Conservation (phyloP, 2,888 invertebrate genomes). For the Drosophila imparisetae region DNA sequence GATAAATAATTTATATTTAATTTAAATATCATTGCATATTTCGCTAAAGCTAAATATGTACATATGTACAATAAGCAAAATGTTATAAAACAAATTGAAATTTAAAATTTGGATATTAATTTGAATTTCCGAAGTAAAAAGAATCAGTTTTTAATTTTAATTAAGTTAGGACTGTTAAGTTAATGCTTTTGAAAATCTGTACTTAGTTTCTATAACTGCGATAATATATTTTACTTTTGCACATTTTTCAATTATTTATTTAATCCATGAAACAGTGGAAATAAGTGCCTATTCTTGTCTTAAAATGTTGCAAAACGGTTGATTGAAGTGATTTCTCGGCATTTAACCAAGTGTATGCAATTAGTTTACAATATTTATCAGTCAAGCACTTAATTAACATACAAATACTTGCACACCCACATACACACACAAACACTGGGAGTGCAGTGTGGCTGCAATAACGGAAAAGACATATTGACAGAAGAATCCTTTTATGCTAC, state of each 20-base stretch:
- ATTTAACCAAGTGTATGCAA: constrained; percentile 27
- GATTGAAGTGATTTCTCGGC: constrained; percentile 14
- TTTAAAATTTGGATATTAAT: neutral
- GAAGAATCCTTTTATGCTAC: constrained; percentile 38
- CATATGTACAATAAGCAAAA: neutral
- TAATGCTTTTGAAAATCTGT: too few relatives aligned
- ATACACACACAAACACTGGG: neutral
- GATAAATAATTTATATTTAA: neutral
- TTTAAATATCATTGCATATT: neutral
- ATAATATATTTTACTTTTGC: neutral
- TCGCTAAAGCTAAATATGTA: neutral
- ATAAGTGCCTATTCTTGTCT: neutral
- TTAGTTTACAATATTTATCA: constrained; percentile 41
- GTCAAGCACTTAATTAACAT: constrained; percentile 44
- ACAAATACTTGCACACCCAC: constrained; percentile 20
- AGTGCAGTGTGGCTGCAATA: constrained; percentile 38
- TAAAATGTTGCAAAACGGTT: neutral
- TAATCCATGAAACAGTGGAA: neutral
- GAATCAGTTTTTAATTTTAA: neutral
- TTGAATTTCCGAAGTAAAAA: neutral
- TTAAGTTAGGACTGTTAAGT: neutral
- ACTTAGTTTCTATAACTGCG: too few relatives aligned
- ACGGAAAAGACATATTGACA: constrained; percentile 27
- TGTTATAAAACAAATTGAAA: neutral
- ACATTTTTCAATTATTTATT: neutral